These are phyloP conservation scores for Staurois parvus DNA, from an alignment of 2,797 vertebrate genomes.

Conservation along the genomic window DNA sequence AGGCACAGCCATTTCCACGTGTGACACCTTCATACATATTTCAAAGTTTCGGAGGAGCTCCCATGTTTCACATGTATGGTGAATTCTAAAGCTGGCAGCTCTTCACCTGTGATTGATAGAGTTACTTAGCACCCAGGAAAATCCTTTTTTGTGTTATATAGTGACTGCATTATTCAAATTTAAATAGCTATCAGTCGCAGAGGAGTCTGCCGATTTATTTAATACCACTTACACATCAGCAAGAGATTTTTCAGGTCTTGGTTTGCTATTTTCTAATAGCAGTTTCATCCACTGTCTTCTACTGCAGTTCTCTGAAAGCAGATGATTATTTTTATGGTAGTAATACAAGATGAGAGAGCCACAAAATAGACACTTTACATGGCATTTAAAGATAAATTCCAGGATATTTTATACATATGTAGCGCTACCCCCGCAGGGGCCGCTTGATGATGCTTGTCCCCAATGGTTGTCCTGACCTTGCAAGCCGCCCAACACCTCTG, in stretches of 20 bases:
- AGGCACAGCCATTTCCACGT: constrained; percentile 11
- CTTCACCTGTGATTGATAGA: constrained; percentile 5
- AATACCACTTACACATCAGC: background rate
- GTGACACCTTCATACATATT: constrained; percentile 18
- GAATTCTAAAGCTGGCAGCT: background rate
- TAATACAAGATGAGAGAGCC: too few species aligned
- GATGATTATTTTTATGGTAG: too few species aligned
- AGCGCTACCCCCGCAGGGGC: too few species aligned
- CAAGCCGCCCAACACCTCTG: too few species aligned
- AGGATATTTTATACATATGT: too few species aligned
- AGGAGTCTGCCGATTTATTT: background rate
- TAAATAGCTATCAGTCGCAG: background rate
- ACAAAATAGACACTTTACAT: too few species aligned
- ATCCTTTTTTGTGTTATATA: background rate
- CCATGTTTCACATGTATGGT: background rate
- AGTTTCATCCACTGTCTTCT: too few species aligned
- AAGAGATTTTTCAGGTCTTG: background rate
- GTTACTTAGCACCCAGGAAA: background rate
- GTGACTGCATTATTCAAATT: background rate
- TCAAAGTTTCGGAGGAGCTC: background rate
- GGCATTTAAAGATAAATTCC: too few species aligned
- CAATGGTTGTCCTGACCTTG: too few species aligned
- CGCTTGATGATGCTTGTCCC: too few species aligned
- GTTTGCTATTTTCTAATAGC: too few species aligned
- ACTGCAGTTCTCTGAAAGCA: too few species aligned